Conservation (phyloP, 2,888 invertebrate genomes). For the Archips crataeganus region DNA sequence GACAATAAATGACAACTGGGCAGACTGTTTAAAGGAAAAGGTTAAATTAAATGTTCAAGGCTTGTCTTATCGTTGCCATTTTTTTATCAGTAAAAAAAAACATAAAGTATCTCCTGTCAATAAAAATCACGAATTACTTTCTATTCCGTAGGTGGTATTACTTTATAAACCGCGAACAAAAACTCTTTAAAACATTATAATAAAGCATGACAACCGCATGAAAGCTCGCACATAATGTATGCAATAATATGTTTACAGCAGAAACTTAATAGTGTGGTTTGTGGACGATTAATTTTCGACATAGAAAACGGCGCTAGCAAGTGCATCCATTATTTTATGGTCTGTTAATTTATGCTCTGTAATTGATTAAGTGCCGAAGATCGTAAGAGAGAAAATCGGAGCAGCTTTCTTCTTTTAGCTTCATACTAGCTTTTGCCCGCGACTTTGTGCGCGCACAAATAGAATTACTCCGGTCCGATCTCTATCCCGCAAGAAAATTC, state of each 20-base stretch:
- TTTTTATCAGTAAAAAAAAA: too few relatives aligned
- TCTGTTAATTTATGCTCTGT: constrained; percentile 50
- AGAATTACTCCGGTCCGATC: too few relatives aligned
- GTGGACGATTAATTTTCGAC: neutral
- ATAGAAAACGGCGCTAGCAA: constrained; percentile 44
- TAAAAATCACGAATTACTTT: neutral
- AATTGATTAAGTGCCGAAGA: constrained; percentile 42
- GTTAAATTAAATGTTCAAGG: too few relatives aligned
- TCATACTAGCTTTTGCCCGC: too few relatives aligned
- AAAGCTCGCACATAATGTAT: neutral
- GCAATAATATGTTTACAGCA: constrained; percentile 4
- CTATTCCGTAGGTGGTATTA: neutral
- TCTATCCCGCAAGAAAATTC: too few relatives aligned
- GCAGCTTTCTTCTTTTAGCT: neutral
- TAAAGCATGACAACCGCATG: neutral
- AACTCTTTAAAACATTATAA: neutral
- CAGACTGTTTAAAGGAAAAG: too few relatives aligned
- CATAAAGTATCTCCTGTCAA: too few relatives aligned
- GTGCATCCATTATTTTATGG: constrained; percentile 49
- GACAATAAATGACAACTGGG: too few relatives aligned
- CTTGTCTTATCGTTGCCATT: too few relatives aligned
- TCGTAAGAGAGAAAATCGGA: constrained; percentile 4
- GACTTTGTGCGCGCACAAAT: too few relatives aligned
- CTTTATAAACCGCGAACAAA: neutral
- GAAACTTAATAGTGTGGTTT: constrained; percentile 10